These are phyloP conservation scores for Formicarius rufipectus DNA, from an alignment of 2,113 vertebrate genomes.

Conservation along the genomic window DNA sequence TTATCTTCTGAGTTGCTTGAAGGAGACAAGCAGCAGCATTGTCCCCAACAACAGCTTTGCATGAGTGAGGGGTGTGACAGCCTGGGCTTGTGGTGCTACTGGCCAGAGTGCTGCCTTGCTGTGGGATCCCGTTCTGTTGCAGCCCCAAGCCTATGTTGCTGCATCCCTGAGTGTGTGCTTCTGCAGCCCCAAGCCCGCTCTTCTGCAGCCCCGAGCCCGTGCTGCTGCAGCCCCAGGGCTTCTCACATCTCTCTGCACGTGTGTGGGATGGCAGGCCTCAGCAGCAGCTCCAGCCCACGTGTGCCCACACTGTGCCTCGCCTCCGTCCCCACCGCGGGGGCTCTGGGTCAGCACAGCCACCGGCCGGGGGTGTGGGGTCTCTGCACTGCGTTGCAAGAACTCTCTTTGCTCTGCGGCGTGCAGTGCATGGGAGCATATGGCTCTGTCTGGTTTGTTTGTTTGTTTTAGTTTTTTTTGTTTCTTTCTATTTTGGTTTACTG, in stretches of 20 bases:
- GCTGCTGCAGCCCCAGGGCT: background rate
- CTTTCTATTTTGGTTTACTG: constrained; percentile 74
- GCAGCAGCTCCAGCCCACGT: rapidly evolving
- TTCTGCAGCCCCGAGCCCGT: too few species aligned
- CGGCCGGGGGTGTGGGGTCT: background rate
- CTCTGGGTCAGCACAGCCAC: rapidly evolving
- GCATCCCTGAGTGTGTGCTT: background rate
- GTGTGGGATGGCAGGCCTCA: background rate
- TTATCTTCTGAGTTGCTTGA: background rate
- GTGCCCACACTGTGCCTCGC: rapidly evolving
- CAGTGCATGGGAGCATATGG: constrained; percentile 60
- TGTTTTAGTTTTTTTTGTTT: constrained; percentile 67
- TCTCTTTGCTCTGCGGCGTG: background rate
- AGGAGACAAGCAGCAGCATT: rapidly evolving
- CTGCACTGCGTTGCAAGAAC: background rate
- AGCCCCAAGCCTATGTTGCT: background rate
- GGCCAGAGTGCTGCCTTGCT: rapidly evolving
- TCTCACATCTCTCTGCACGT: rapidly evolving
- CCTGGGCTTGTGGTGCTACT: background rate
- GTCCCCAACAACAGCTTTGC: background rate
- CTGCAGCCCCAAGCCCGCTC: background rate
- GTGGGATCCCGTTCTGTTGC: rapidly evolving
- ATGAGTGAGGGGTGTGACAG: background rate
- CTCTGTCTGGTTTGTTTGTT: constrained; percentile 71
- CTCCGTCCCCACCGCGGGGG: rapidly evolving